phyloP scores from a whole-genome alignment of 53 echinoderm and acorn worm genomes.

The Zoroaster sp. region DNA sequence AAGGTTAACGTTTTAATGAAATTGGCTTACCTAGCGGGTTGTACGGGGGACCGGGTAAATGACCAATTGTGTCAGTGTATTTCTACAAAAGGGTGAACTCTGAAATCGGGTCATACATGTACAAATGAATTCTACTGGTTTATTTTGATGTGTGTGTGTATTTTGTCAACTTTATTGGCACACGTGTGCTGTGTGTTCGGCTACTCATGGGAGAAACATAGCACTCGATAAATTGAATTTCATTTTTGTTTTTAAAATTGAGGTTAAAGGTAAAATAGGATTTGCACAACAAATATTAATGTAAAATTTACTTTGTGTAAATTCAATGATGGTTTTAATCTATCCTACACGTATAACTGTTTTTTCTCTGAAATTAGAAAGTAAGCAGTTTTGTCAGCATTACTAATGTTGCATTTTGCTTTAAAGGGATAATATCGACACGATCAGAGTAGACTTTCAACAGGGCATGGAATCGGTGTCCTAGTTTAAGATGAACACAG shows the following conservation, averaged over 20 bases:
- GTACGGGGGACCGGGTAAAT: not conserved
- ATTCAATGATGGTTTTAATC: too few species aligned
- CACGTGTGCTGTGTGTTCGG: too few species aligned
- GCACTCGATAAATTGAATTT: not conserved
- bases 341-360: too few species aligned
- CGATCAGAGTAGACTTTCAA: too few species aligned
- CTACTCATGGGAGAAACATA: not conserved
- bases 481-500: too few species aligned
- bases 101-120: not conserved
- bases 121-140: not conserved
- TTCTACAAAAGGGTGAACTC: too few species aligned
- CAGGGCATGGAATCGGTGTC: too few species aligned
- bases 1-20: slow-evolving; percentile 6
- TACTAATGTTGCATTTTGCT: too few species aligned
- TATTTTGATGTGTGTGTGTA: not conserved
- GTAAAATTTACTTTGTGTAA: not conserved
- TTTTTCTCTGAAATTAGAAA: too few species aligned
- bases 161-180: not conserved
- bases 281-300: not conserved
- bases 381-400: too few species aligned
- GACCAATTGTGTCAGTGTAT: not conserved
- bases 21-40: not conserved
- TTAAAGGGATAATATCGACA: too few species aligned
- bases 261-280: not conserved
- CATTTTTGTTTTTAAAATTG: not conserved